These are phyloP conservation scores for Typhlichthys eigenmanni DNA, from an alignment of 2,797 vertebrate species.

Conservation along the genomic window DNA sequence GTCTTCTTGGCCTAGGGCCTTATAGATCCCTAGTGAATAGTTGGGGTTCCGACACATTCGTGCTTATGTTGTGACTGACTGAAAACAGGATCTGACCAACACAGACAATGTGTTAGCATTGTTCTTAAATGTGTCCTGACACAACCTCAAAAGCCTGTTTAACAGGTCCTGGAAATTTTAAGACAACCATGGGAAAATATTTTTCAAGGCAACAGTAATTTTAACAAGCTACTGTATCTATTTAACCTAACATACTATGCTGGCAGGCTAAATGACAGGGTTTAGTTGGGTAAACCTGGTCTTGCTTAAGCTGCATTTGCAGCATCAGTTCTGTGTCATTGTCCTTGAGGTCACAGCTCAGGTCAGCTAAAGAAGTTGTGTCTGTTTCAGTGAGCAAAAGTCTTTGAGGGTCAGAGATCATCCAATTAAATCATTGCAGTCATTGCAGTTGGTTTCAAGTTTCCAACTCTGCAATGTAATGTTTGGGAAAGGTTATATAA, in stretches of 20 bases:
- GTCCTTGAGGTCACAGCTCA: slow-evolving; percentile 48
- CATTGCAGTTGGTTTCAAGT: slow-evolving; percentile 44
- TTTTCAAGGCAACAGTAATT: slow-evolving; percentile 6
- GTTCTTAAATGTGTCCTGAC: too few species aligned
- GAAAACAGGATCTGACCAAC: too few species aligned
- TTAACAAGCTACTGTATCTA: background rate
- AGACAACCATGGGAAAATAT: background rate
- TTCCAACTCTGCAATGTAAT: slow-evolving; percentile 1
- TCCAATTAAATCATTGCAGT: slow-evolving; percentile 40
- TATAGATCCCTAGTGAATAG: slow-evolving; percentile 39
- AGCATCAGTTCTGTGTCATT: slow-evolving; percentile 30
- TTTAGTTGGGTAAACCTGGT: slow-evolving; percentile 58
- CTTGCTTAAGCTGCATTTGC: slow-evolving; percentile 59
- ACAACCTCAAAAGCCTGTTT: too few species aligned
- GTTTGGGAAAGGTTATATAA: slow-evolving; percentile 3
- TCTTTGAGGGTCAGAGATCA: slow-evolving; percentile 50
- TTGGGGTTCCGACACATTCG: slow-evolving; percentile 3
- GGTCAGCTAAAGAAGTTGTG: slow-evolving; percentile 34
- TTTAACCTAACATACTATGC: too few species aligned
- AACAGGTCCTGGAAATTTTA: background rate
- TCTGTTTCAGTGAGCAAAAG: slow-evolving; percentile 22
- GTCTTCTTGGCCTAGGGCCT: slow-evolving; percentile 34
- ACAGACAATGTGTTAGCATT: too few species aligned
- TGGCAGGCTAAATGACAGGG: slow-evolving; percentile 39
- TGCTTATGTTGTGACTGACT: too few species aligned